phyloP scores from a whole-genome alignment of 2,113 vertebrate genomes.

The Chascanopsetta lugubris region DNA sequence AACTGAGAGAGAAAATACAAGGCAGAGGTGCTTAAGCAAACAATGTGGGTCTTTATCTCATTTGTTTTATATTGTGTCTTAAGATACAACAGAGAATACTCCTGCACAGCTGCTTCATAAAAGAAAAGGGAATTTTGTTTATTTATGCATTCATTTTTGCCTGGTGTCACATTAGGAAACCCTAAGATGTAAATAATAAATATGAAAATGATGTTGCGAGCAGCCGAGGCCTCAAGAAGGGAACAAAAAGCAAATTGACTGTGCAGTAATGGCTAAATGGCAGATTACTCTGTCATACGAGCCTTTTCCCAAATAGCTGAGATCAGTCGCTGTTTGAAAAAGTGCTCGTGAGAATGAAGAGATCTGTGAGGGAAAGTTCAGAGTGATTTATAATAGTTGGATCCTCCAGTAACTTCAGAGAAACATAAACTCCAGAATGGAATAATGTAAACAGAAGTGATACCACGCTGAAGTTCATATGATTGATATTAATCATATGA shows the following conservation, averaged over 20 bases:
- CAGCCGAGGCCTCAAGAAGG: neutral
- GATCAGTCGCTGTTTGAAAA: too few relatives aligned
- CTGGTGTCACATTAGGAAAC: neutral
- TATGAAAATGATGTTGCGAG: neutral
- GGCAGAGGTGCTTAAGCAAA: too few relatives aligned
- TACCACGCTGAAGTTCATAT: neutral
- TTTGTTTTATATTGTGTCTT: too few relatives aligned
- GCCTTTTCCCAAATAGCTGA: neutral
- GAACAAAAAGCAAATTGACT: neutral
- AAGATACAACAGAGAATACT: too few relatives aligned
- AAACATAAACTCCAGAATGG: neutral
- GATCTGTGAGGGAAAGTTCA: neutral
- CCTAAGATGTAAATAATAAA: neutral
- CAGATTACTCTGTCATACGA: neutral
- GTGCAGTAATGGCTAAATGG: neutral
- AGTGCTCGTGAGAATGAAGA: neutral
- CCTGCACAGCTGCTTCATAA: too few relatives aligned
- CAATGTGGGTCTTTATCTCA: too few relatives aligned
- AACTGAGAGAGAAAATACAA: too few relatives aligned
- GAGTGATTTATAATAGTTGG: neutral
- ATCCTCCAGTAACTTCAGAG: neutral
- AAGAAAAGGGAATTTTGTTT: too few relatives aligned
- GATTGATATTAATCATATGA: neutral
- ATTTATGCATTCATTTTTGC: neutral
- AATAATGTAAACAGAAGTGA: neutral